Conservation (phyloP, 1,140 invertebrate species). For the Cataglyphis hispanica region DNA sequence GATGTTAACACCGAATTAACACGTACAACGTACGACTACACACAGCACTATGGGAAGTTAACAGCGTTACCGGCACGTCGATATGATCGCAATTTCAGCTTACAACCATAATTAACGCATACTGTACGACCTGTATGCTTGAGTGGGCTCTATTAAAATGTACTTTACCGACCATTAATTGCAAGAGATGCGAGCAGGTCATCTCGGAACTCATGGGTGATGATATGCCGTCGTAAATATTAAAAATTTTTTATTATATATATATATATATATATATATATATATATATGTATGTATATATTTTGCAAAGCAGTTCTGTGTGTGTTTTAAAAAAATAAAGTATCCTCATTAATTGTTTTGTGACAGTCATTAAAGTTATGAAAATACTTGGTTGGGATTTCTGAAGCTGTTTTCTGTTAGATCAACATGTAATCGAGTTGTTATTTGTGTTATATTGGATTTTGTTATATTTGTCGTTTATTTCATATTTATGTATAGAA, state of each 20-base stretch:
- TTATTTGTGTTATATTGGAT: background rate
- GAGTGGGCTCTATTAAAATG: slow-evolving; percentile 65
- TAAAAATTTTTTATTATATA: background rate
- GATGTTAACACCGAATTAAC: slow-evolving; percentile 74
- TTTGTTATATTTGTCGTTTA: background rate
- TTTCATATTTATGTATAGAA: background rate
- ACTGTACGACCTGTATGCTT: slow-evolving; percentile 44
- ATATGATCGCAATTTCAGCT: slow-evolving; percentile 77
- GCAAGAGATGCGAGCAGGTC: slow-evolving; percentile 30
- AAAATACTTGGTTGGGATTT: background rate
- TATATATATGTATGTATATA: background rate
- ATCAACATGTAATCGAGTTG: background rate
- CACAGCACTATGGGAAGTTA: slow-evolving; percentile 62
- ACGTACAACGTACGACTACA: slow-evolving; percentile 54
- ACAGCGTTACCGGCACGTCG: slow-evolving; percentile 67
- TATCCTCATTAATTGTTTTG: background rate
- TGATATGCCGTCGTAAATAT: background rate
- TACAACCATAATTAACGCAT: slow-evolving; percentile 76
- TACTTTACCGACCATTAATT: slow-evolving; percentile 69
- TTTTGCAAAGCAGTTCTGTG: no score
- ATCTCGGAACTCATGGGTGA: background rate
- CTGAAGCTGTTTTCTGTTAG: background rate
- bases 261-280: background rate
- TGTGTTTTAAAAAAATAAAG: background rate
- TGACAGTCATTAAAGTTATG: background rate